Conservation (phyloP, 2,888 invertebrate genomes). For the Pristionchus arcanus region DNA sequence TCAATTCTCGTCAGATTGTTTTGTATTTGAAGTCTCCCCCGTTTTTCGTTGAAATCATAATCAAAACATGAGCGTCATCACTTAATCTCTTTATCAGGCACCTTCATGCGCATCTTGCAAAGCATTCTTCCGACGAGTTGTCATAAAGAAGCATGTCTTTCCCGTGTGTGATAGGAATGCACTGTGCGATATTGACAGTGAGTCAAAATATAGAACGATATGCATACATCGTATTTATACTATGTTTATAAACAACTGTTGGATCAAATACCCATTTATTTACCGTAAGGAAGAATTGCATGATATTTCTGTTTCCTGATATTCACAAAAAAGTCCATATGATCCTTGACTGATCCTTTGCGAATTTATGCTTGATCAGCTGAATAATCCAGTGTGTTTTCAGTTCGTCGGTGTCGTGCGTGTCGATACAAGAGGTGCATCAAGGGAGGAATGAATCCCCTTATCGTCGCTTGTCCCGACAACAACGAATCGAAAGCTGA, state of each 20-base stretch:
- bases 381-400: background rate
- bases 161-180: background rate
- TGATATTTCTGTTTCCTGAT: too few relatives aligned
- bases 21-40: too few relatives aligned
- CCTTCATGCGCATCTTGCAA: background rate
- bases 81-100: background rate
- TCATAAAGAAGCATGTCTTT: background rate
- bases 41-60: too few relatives aligned
- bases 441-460: background rate
- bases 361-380: background rate
- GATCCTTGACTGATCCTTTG: background rate
- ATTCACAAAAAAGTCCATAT: too few relatives aligned
- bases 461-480: background rate
- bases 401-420: background rate
- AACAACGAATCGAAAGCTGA: background rate
- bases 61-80: too few relatives aligned
- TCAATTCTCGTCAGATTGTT: too few relatives aligned
- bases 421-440: background rate
- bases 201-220: background rate
- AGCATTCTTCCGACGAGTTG: background rate
- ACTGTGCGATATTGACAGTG: background rate
- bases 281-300: too few relatives aligned
- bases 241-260: too few relatives aligned
- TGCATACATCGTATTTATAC: too few relatives aligned
- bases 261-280: too few relatives aligned